phyloP scores from a whole-genome alignment of 2,888 invertebrate species.

The Lagria hirta region DNA sequence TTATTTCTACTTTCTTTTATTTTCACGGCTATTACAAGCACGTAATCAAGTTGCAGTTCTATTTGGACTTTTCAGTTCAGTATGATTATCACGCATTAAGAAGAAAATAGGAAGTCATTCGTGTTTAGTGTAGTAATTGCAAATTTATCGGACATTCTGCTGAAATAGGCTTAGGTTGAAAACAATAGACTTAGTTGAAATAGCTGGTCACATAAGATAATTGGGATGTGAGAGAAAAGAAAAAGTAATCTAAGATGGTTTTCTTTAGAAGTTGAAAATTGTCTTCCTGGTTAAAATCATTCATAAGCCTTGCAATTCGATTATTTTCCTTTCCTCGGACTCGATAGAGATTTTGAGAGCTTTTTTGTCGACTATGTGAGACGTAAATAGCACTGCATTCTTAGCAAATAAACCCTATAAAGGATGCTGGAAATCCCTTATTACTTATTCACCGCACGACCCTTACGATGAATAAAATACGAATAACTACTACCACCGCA shows the following conservation, averaged over 20 bases:
- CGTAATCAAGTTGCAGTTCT: too few species aligned
- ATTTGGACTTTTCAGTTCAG: too few species aligned
- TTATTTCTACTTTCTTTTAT: too few species aligned
- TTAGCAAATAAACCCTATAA: constrained; percentile 16
- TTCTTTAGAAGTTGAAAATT: too few species aligned
- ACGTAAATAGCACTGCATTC: constrained; percentile 13
- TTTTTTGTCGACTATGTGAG: constrained; percentile 12
- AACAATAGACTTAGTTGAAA: constrained; percentile 4
- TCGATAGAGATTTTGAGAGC: constrained; percentile 6
- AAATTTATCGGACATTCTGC: constrained; percentile 18
- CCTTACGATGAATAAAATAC: constrained; percentile 15
- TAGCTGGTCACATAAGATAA: constrained; percentile 5
- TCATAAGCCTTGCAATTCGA: too few species aligned
- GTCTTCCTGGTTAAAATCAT: too few species aligned
- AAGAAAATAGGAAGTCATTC: too few species aligned
- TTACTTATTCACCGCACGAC: constrained; percentile 17
- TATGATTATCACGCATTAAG: too few species aligned
- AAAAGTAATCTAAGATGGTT: too few species aligned
- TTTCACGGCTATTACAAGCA: too few species aligned
- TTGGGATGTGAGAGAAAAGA: background rate
- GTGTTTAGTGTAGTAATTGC: constrained; percentile 23
- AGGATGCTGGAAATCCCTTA: constrained; percentile 16
- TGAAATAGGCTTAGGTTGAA: constrained; percentile 8
- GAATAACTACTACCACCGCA: constrained; percentile 16
- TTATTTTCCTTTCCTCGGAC: constrained; percentile 7